Evolutionary conservation across 1,140 invertebrate genomes (phyloP), one percentile per base, ranked within the genome.

Genomic region (Ceratoteleas bidentatus): DNA sequence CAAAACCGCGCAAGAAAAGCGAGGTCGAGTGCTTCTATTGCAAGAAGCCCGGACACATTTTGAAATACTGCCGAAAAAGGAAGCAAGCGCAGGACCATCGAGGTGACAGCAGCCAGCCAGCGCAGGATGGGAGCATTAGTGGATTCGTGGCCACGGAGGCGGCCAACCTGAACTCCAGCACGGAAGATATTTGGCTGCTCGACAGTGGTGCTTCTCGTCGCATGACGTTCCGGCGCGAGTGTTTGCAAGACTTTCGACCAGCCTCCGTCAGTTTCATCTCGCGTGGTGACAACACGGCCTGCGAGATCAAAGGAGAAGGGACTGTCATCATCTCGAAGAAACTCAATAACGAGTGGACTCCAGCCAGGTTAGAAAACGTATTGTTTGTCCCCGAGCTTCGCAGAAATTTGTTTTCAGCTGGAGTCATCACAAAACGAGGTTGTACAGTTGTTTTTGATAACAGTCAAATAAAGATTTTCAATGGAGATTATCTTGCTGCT

Each of bases 1-100:
- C 43, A 50, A 34, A 14, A 8, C n/a, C 36, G 45, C n/a, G n/a
- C n/a, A 54, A 34, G 11, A 69, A 69, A 15, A 7, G 45, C 43
- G 62, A 53, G n/a, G 36, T 76, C 5, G 74, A 69, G 34, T 77
- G 74, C 57, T 69, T 57, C 47, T 77, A 57, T 36, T 77, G 74
- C 11, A 57, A 77, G 15, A 49, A 58, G 16, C 69, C 56, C 24
- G 74, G 74, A 14, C 74, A 77, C 16, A 14, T 77, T 8, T 6
- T 54, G 9, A 64, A 65, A 36, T 4, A 75, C 6, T 65, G 65
- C 36, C 33, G 50, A 0, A 68, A 66, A 32, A 52, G 15, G 13
- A 61, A 68, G 32, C 54, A 68, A 10, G 58, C 58, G 45, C 6
- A 24, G n/a, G 40, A 69, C n/a, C n/a, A 57, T 33, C 16, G 15